Evolutionary conservation across 2,797 vertebrate genomes (phyloP), one percentile per base, ranked within the genome.

Genomic region (Spheniscus humboldti): DNA sequence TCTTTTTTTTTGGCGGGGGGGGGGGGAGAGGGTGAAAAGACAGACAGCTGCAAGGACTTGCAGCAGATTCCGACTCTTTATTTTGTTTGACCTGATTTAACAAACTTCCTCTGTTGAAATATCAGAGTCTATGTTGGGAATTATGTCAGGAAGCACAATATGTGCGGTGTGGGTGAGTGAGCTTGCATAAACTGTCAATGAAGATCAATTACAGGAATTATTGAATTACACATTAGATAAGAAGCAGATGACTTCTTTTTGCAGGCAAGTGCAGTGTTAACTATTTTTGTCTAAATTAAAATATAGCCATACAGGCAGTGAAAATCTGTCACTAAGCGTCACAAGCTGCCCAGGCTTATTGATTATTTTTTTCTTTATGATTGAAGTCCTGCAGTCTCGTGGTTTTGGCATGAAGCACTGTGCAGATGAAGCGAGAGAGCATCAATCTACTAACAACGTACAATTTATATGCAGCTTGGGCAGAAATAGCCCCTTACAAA

Each of bases 91-190:
- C 94, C 94, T 86, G 94, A 94, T 91, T 96, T 93, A 94, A 83
- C 91, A 75, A 96, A 88, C 90, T 97, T 97, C 95, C 93, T 96
- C 86, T 95, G 95, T 93, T 96, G 94, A 96, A 97, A 97, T 96
- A 96, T 80, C 95, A 96, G 57, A 33, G n/a, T 75, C 95, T 96
- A 89, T 94, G 94, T 92, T 67, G 88, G 90, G 94, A 96, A 92
- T 97, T 95, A 90, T 96, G 95, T 97, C 97, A 96, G 96, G 95
- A 97, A 96, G 97, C 91, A 95, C 92, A 96, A 73, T 95, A 95
- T 96, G 95, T 89, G 94, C 88, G 91, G 95, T 95, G 96, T 97
- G 96, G 96, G 95, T 96, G 96, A 96, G 67, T 59, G 86, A 95
- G 94, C 95, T 90, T 95, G 94, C 92, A 93, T 92, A 95, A 97